A percentile compares a stretch with the other conserved stretches of the same genome.
phyloP scores from a whole-genome alignment of 2,113 vertebrate species.

The Willisornis vidua region DNA sequence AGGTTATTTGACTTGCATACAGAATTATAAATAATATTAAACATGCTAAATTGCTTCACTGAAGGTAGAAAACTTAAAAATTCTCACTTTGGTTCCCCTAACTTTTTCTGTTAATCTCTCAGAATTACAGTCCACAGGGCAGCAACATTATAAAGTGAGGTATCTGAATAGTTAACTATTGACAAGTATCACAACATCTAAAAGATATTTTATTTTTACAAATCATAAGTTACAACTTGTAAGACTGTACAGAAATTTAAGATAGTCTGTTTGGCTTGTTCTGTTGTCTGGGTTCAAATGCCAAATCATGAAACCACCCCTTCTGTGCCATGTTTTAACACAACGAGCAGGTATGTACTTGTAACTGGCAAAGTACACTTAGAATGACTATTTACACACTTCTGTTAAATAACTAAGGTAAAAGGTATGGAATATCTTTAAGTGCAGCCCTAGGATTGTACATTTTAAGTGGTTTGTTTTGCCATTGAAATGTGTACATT shows the following conservation, averaged over 20 bases:
- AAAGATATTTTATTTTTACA: background rate
- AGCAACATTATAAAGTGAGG: background rate
- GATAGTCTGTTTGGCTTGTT: background rate
- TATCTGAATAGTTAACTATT: background rate
- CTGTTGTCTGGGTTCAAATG: background rate
- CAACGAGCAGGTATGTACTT: rapidly evolving
- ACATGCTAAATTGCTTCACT: background rate
- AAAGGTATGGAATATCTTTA: background rate
- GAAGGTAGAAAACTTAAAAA: background rate
- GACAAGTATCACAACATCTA: background rate
- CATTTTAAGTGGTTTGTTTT: conserved; percentile 19
- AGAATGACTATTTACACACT: background rate
- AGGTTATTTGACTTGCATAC: background rate
- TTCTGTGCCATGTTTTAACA: background rate
- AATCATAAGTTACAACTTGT: background rate
- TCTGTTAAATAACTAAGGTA: background rate
- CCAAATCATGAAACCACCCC: rapidly evolving
- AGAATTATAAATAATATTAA: background rate
- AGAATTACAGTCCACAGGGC: background rate
- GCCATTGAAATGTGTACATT: conserved; percentile 65
- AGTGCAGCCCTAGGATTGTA: background rate
- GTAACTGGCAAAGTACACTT: background rate
- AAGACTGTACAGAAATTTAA: background rate
- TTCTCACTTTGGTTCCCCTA: background rate
- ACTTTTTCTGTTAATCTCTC: background rate